These are phyloP conservation scores for Pempheris klunzingeri DNA, from an alignment of 2,797 vertebrate genomes.

Conservation along the genomic window DNA sequence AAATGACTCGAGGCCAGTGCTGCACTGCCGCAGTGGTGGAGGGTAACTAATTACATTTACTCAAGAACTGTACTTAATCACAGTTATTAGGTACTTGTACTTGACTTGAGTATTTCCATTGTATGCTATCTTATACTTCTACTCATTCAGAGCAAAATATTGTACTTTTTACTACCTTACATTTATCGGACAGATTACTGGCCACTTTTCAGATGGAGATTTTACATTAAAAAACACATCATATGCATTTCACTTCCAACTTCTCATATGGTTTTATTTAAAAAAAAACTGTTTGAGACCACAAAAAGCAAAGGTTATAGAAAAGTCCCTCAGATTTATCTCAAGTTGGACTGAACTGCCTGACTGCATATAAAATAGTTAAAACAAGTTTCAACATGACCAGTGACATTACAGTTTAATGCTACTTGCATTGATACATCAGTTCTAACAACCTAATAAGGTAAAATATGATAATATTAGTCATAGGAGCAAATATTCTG, in stretches of 20 bases:
- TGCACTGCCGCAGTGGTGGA: slow-evolving; percentile 11
- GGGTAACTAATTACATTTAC: slow-evolving; percentile 1
- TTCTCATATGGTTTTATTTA: background rate
- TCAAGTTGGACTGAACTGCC: background rate
- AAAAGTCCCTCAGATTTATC: background rate
- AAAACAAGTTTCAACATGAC: background rate
- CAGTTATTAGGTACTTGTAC: background rate
- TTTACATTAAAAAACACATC: background rate
- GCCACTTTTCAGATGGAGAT: background rate
- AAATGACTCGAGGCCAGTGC: slow-evolving; percentile 6
- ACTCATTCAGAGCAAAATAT: background rate
- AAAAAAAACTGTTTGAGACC: background rate
- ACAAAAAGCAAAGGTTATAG: background rate
- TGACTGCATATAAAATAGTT: background rate
- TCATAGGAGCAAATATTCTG: background rate
- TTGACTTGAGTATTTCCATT: too few relatives aligned
- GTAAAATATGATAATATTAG: background rate
- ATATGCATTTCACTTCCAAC: background rate
- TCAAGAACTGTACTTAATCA: background rate
- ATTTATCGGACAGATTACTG: background rate
- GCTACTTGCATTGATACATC: background rate
- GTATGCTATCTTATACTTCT: background rate
- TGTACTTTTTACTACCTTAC: background rate
- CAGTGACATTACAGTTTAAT: background rate
- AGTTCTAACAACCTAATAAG: background rate